Evolutionary conservation across 2,113 vertebrate species (phyloP).

Genomic region (Melanotaenia duboulayi): DNA sequence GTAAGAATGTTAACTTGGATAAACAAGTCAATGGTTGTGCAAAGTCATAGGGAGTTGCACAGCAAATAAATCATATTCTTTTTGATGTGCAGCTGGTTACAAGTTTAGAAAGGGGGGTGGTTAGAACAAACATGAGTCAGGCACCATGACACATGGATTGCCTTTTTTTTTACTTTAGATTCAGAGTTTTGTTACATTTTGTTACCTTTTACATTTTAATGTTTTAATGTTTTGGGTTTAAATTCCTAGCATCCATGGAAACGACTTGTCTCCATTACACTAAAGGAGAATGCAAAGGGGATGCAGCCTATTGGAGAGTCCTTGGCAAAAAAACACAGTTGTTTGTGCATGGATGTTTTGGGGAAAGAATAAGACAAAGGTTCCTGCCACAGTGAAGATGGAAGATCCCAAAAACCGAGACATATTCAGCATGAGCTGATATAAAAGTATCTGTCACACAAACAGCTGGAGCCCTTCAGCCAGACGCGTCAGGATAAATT

Average conservation of each 20-base stretch:
- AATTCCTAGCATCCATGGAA: neutral
- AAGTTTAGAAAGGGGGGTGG: constrained; percentile 74
- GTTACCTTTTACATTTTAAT: too few species aligned
- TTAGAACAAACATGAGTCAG: constrained; percentile 74
- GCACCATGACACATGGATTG: constrained; percentile 61
- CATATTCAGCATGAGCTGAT: constrained; percentile 66
- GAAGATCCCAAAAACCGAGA: constrained; percentile 56
- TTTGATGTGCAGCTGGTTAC: constrained; percentile 85
- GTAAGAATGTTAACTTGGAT: constrained; percentile 81
- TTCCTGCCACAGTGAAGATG: constrained; percentile 50
- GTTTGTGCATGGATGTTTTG: constrained; percentile 32
- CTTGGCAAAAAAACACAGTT: constrained; percentile 22
- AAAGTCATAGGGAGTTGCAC: constrained; percentile 75
- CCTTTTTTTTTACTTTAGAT: constrained; percentile 71
- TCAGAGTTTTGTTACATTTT: constrained; percentile 55
- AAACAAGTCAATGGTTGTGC: constrained; percentile 81
- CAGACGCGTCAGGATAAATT: constrained; percentile 74
- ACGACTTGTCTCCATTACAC: neutral
- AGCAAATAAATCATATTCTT: constrained; percentile 78
- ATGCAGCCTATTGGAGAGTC: neutral
- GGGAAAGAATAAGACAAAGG: constrained; percentile 54
- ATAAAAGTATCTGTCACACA: constrained; percentile 73
- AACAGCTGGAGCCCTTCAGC: constrained; percentile 78
- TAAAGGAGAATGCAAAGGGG: neutral
- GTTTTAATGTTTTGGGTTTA: neutral